These are phyloP conservation scores for Peromyscus maniculatus DNA, from an alignment of 2,113 vertebrate genomes.

Conservation along the genomic window DNA sequence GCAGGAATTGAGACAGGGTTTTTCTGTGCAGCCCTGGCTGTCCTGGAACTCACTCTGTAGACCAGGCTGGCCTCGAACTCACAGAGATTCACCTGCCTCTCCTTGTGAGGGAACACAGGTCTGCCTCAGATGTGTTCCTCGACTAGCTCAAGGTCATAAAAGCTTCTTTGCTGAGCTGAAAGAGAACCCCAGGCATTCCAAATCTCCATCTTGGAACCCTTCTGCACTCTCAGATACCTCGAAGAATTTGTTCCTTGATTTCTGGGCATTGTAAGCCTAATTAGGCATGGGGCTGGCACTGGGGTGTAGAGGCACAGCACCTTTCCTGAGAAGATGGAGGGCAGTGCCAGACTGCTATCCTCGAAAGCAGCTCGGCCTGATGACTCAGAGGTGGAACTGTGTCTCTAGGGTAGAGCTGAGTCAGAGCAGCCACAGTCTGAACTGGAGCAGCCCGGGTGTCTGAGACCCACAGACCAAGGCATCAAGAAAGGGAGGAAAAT, in stretches of 20 bases:
- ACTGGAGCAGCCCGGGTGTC: neutral
- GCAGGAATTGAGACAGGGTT: neutral
- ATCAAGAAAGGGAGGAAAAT: neutral
- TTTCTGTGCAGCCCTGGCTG: neutral
- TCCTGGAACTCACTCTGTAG: neutral
- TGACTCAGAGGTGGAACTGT: constrained; percentile 70
- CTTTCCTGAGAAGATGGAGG: constrained; percentile 56
- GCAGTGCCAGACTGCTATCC: constrained; percentile 64
- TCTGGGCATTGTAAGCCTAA: constrained; percentile 22
- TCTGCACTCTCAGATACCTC: neutral
- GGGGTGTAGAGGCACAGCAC: constrained; percentile 47
- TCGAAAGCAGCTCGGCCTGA: constrained; percentile 74
- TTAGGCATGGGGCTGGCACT: constrained; percentile 38
- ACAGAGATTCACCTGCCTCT: neutral
- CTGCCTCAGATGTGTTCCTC: neutral
- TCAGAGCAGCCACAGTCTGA: constrained; percentile 9
- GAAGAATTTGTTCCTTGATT: constrained; percentile 47
- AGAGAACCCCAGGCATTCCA: neutral
- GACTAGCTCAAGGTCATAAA: neutral
- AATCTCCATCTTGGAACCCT: neutral
- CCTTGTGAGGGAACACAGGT: neutral
- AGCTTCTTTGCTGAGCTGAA: neutral
- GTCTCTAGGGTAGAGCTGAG: constrained; percentile 64
- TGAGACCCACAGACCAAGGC: neutral
- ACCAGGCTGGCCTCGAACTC: neutral